These are phyloP conservation scores for Paguma larvata DNA, from an alignment of 2,797 vertebrate genomes.

Conservation along the genomic window DNA sequence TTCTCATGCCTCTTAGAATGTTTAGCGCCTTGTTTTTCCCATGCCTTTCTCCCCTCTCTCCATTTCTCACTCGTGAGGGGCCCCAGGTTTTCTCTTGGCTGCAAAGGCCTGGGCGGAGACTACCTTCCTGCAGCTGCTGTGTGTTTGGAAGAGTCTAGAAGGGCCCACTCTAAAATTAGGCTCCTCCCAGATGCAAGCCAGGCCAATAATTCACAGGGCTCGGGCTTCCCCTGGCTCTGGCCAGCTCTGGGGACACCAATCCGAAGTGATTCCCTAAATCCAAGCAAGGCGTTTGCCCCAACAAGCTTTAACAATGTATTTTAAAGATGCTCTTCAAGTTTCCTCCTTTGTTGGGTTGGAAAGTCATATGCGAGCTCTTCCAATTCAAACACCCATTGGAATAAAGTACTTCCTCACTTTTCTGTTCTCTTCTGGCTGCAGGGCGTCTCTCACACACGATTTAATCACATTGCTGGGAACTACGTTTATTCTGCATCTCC, in stretches of 20 bases:
- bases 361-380: constrained; percentile 32
- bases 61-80: background rate
- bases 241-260: background rate
- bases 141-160: background rate
- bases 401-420: constrained; percentile 68
- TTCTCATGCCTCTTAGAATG: background rate
- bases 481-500: constrained; percentile 73
- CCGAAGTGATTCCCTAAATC: constrained; percentile 47
- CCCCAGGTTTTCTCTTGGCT: background rate
- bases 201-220: background rate
- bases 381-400: constrained; percentile 52
- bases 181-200: background rate
- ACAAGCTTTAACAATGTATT: constrained; percentile 33
- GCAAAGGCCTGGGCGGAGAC: background rate
- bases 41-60: background rate
- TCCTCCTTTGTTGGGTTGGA: constrained; percentile 51
- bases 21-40: background rate
- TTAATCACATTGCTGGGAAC: constrained; percentile 58
- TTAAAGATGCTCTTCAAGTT: constrained; percentile 33
- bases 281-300: constrained; percentile 16
- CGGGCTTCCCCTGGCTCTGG: background rate
- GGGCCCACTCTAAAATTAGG: background rate
- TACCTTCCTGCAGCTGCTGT: background rate
- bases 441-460: constrained; percentile 50
- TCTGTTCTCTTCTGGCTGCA: constrained; percentile 29